Evolutionary conservation across 2,113 vertebrate species (phyloP).

Genomic region (Sylvietta virens): DNA sequence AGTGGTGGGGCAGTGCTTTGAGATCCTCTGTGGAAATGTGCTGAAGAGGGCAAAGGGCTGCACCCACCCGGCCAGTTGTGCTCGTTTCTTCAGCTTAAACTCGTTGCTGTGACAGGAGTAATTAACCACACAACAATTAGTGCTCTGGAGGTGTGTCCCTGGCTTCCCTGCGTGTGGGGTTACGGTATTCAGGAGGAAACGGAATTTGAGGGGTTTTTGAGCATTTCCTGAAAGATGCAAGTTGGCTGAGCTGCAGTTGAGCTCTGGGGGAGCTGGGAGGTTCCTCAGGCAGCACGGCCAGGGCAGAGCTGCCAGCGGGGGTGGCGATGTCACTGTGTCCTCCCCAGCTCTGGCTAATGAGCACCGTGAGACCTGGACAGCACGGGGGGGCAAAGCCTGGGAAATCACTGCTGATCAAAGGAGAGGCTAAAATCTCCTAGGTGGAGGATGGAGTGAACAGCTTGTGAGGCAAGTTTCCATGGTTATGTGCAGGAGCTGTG

Average conservation of each 20-base stretch:
- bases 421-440: background rate
- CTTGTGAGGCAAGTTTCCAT: background rate
- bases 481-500: background rate
- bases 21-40: slow-evolving; percentile 61
- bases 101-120: background rate
- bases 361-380: background rate
- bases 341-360: background rate
- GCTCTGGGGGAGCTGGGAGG: background rate
- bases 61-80: background rate
- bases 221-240: background rate
- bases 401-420: background rate
- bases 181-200: background rate
- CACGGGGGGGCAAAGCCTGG: background rate
- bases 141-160: background rate
- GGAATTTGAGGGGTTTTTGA: background rate
- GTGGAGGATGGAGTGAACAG: background rate
- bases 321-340: background rate
- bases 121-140: background rate
- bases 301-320: background rate
- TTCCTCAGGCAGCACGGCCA: background rate
- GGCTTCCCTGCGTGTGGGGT: background rate
- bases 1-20: slow-evolving; percentile 5
- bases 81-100: background rate
- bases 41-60: slow-evolving; percentile 45
- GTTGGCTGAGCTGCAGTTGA: background rate